phyloP scores from a whole-genome alignment of 2,797 vertebrate genomes.

The Zenarchopterus dispar region DNA sequence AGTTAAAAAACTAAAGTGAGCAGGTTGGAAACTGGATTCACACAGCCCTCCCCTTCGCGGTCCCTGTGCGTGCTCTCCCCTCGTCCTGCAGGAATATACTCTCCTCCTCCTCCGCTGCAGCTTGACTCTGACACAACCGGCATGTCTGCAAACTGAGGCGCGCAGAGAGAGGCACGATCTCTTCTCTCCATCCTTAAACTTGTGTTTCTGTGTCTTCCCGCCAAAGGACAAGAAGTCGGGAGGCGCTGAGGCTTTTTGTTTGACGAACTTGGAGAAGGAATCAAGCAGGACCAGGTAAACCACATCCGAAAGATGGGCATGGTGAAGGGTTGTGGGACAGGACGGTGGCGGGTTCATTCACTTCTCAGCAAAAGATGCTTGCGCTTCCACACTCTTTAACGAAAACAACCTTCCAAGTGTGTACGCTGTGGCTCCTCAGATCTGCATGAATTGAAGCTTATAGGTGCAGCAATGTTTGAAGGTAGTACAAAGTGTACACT shows the following conservation, averaged over 20 bases:
- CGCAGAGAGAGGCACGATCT: constrained; percentile 22
- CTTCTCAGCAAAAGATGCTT: constrained; percentile 39
- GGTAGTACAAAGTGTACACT: constrained; percentile 10
- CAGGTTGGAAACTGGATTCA: constrained; percentile 9
- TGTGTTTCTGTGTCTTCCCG: constrained; percentile 24
- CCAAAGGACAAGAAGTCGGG: constrained; percentile 24
- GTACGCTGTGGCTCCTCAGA: too few species aligned
- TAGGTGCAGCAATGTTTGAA: constrained; percentile 3
- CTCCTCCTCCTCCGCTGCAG: constrained; percentile 68
- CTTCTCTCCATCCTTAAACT: constrained; percentile 43
- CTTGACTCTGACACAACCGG: constrained; percentile 66
- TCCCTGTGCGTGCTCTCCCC: constrained; percentile 65
- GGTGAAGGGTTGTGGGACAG: constrained; percentile 57
- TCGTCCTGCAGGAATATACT: constrained; percentile 73
- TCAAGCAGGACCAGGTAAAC: constrained; percentile 67
- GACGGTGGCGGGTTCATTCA: constrained; percentile 38
- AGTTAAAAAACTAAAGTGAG: constrained; percentile 9
- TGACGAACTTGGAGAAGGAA: constrained; percentile 52
- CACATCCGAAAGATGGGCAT: constrained; percentile 22
- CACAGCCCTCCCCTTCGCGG: constrained; percentile 34
- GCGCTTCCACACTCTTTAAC: not conserved
- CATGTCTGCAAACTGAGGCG: constrained; percentile 69
- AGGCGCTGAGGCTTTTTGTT: not conserved
- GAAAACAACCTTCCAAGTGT: too few species aligned
- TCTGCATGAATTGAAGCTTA: not conserved